phyloP scores from a whole-genome alignment of 1,140 invertebrate genomes.

The Lordiphosa stackelbergi region DNA sequence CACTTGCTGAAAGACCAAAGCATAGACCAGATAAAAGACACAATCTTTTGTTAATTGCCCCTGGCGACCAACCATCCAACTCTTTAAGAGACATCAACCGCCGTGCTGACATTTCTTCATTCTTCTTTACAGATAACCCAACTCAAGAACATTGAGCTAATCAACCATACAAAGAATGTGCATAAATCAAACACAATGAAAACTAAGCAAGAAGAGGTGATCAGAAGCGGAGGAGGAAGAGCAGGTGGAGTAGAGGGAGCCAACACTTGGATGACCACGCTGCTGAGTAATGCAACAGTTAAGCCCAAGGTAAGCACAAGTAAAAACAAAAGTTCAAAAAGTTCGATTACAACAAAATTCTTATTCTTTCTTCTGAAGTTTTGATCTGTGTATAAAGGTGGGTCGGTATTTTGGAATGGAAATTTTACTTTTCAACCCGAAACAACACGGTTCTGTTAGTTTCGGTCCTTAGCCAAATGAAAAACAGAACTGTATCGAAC shows the following conservation, averaged over 20 bases:
- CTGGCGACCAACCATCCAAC: conserved; percentile 2
- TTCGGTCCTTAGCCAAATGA: too few species aligned
- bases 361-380: too few species aligned
- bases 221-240: conserved; percentile 19
- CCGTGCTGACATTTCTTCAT: conserved; percentile 38
- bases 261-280: conserved; percentile 55
- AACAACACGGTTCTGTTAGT: too few species aligned
- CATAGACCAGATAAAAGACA: conserved; percentile 13
- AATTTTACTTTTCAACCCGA: too few species aligned
- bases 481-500: too few species aligned
- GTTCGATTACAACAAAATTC: too few species aligned
- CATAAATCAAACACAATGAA: conserved; percentile 61
- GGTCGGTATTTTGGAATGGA: too few species aligned
- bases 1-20: conserved; percentile 1
- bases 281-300: conserved; percentile 43
- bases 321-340: too few species aligned
- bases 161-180: conserved; percentile 72
- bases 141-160: conserved; percentile 77
- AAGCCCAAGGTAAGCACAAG: conserved; percentile 48
- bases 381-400: too few species aligned
- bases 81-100: conserved; percentile 17
- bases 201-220: conserved; percentile 35
- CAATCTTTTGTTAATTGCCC: conserved; percentile 34
- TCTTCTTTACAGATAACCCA: conserved; percentile 63
- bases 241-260: conserved; percentile 19